These are phyloP conservation scores for Chloroceryle amazona DNA, from an alignment of 2,797 vertebrate species.

Conservation along the genomic window DNA sequence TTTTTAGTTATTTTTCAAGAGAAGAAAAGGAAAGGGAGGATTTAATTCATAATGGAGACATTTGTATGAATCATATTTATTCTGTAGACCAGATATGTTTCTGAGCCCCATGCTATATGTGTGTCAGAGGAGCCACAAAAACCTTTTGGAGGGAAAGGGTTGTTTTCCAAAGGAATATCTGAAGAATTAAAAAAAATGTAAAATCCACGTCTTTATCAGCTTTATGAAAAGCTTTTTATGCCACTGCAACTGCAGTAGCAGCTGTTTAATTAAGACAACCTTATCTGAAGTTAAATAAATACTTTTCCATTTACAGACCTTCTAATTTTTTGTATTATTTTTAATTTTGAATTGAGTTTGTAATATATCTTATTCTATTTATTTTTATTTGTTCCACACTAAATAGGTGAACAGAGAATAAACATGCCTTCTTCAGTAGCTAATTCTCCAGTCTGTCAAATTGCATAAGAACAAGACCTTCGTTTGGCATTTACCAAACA, in stretches of 20 bases:
- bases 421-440: neutral
- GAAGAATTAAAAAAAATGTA: neutral
- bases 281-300: neutral
- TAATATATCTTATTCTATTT: neutral
- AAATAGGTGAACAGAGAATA: neutral
- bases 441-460: neutral
- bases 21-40: neutral
- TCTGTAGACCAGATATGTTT: neutral
- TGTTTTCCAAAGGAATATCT: neutral
- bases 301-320: neutral
- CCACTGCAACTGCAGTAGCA: neutral
- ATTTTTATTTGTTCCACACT: neutral
- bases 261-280: neutral
- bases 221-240: neutral
- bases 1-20: neutral
- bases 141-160: neutral
- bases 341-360: neutral
- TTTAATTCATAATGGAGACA: neutral
- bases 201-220: neutral
- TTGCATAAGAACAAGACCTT: neutral
- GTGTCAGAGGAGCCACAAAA: neutral
- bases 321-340: neutral
- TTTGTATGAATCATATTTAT: rapidly evolving
- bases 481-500: neutral
- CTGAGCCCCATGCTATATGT: neutral